Percentiles rank a stretch among this genome's conserved stretches.
phyloP scores from a whole-genome alignment of 2,113 vertebrate species.

The Sphaerodactylus townsendi region DNA sequence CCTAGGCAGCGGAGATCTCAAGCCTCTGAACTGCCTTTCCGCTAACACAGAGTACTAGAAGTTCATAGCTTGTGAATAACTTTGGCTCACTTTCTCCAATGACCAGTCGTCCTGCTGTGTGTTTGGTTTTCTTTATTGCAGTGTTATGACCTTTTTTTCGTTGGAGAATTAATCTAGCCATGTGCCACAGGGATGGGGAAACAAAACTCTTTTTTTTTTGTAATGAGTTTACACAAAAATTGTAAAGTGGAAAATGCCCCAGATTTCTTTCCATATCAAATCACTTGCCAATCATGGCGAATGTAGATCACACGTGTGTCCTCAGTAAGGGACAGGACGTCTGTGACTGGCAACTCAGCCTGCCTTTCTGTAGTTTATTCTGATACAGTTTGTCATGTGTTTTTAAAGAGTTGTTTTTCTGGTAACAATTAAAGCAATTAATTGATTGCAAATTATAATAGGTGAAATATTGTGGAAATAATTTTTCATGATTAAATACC shows the following conservation, averaged over 20 bases:
- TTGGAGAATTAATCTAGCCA: background rate
- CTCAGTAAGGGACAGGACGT: background rate
- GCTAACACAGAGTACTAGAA: no score
- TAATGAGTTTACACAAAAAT: background rate
- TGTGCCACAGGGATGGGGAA: background rate
- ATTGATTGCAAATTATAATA: background rate
- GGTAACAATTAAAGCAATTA: background rate
- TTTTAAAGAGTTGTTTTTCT: background rate
- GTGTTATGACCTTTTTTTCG: background rate
- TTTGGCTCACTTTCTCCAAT: background rate
- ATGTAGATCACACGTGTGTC: background rate
- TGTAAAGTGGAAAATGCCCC: background rate
- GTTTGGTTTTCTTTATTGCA: background rate
- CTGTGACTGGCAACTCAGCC: rapidly evolving
- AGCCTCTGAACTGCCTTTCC: no score
- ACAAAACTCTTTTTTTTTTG: background rate
- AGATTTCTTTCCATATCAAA: background rate
- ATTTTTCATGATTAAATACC: background rate
- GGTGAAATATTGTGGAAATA: background rate
- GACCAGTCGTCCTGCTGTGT: background rate
- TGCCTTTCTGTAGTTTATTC: background rate
- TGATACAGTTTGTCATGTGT: background rate
- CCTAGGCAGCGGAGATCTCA: no score
- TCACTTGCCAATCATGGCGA: background rate
- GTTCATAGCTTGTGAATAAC: background rate